A percentile compares a stretch with the other conserved stretches of the same genome.
These are phyloP conservation scores for Zelostemma sp. DNA, from an alignment of 1,140 invertebrate genomes.

Conservation along the genomic window DNA sequence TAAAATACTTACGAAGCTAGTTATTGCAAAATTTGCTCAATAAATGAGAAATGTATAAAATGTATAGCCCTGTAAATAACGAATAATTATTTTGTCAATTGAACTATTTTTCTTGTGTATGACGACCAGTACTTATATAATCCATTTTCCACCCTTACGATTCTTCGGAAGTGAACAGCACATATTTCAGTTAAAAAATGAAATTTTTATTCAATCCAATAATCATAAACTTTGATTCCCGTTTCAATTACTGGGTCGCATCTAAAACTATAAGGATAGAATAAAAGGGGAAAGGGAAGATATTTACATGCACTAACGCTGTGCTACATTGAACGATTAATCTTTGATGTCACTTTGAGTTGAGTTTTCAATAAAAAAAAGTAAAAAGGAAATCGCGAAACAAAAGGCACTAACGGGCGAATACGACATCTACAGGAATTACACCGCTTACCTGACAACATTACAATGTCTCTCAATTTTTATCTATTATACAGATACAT, in stretches of 20 bases:
- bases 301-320: slow-evolving; percentile 33
- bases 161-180: slow-evolving; percentile 1
- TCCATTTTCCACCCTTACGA: too few species aligned
- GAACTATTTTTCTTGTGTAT: too few species aligned
- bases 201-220: slow-evolving; percentile 2
- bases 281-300: slow-evolving; percentile 25
- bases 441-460: slow-evolving; percentile 44
- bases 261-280: slow-evolving; percentile 29
- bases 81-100: too few species aligned
- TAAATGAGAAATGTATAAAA: too few species aligned
- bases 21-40: too few species aligned
- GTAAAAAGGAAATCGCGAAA: slow-evolving; percentile 22
- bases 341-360: slow-evolving; percentile 25
- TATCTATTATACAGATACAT: slow-evolving; percentile 39
- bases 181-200: slow-evolving; percentile 2
- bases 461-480: slow-evolving; percentile 35
- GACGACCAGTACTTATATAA: too few species aligned
- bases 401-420: slow-evolving; percentile 39
- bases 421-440: slow-evolving; percentile 38
- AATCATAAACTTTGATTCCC: slow-evolving; percentile 15
- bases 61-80: too few species aligned
- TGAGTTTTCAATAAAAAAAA: slow-evolving; percentile 34
- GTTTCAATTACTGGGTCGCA: slow-evolving; percentile 34
- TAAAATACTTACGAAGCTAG: too few species aligned
- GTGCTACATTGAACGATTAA: slow-evolving; percentile 30